Evolutionary conservation across 2,797 vertebrate genomes (phyloP).

Genomic region (Pseudocheirus occidentalis): DNA sequence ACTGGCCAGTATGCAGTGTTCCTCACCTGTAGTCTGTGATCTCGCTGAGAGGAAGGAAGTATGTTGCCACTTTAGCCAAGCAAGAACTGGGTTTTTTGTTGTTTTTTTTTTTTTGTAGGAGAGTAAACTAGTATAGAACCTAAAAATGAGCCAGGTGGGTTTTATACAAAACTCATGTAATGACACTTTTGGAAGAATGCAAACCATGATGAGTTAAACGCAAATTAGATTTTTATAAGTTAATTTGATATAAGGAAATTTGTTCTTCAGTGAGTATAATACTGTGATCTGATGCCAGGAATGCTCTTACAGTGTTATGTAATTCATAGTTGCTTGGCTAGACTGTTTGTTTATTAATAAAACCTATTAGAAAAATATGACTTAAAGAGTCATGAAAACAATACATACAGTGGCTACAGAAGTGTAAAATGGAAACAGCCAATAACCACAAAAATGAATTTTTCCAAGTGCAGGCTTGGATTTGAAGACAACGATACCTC

Average conservation of each 20-base stretch:
- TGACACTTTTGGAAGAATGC: constrained; percentile 30
- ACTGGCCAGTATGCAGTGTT: not conserved
- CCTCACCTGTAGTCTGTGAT: not conserved
- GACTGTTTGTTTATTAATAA: not conserved
- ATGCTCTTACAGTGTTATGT: not conserved
- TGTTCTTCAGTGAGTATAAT: constrained; percentile 37
- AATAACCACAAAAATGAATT: not conserved
- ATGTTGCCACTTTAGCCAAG: not conserved
- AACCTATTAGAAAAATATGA: not conserved
- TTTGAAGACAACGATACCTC: not conserved
- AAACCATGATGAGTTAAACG: not conserved
- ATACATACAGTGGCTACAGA: not conserved
- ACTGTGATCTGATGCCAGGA: not conserved
- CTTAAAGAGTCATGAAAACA: not conserved
- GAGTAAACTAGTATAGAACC: not conserved
- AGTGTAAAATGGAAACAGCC: not conserved
- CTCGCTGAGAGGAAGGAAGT: not conserved
- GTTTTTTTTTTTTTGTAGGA: not conserved
- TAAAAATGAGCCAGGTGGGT: constrained; percentile 21
- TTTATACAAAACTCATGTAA: constrained; percentile 18
- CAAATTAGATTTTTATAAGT: constrained; percentile 18
- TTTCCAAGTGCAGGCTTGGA: not conserved
- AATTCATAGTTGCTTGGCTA: constrained; percentile 13
- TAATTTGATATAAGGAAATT: constrained; percentile 9
- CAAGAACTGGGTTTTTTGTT: not conserved